A percentile compares a stretch with the other conserved stretches of the same genome.
Conservation (phyloP, 2,797 vertebrate species). For the Vipera ursinii region DNA sequence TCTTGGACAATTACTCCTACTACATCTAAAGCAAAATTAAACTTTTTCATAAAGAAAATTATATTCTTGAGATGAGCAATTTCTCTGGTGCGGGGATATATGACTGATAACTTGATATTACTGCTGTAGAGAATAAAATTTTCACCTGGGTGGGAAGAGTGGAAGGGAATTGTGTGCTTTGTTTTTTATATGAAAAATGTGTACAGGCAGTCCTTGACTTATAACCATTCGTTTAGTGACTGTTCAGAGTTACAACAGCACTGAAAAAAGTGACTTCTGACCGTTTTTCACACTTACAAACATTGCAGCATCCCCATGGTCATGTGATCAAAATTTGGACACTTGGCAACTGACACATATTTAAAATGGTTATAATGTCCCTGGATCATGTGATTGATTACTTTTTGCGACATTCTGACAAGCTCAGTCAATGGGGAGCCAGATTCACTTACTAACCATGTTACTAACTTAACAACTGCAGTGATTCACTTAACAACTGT, state of each 20-base stretch:
- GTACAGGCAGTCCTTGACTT: background rate
- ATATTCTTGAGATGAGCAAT: background rate
- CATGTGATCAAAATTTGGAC: background rate
- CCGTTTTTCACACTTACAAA: background rate
- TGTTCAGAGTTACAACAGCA: background rate
- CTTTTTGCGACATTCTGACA: background rate
- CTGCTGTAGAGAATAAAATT: background rate
- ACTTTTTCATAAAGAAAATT: background rate
- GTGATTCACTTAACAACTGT: background rate
- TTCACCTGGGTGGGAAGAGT: background rate
- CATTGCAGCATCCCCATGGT: background rate
- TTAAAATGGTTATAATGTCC: background rate
- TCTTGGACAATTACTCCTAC: background rate
- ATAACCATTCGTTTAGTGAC: background rate
- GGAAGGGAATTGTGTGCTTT: background rate
- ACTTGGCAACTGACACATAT: background rate
- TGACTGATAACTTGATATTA: background rate
- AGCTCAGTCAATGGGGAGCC: background rate
- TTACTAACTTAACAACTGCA: background rate
- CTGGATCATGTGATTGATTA: background rate
- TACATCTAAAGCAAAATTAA: background rate
- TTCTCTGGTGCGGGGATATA: background rate
- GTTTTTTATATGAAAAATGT: background rate
- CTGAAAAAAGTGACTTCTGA: background rate
- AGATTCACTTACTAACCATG: background rate